These are phyloP conservation scores for Erebia palarica DNA, from an alignment of 2,888 invertebrate species.

Conservation along the genomic window DNA sequence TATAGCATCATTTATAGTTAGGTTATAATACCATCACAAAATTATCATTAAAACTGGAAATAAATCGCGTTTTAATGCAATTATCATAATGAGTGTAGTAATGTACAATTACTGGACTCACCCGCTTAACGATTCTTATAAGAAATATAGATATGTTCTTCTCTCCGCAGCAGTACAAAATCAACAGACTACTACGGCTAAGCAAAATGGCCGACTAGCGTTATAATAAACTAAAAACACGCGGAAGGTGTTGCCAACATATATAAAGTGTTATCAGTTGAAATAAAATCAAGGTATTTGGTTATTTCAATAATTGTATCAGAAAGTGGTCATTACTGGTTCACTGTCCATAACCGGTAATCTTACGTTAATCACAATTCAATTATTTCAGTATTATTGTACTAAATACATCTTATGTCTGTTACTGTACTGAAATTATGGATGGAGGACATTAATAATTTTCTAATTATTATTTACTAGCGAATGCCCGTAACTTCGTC, in stretches of 20 bases:
- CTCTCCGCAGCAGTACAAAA: neutral
- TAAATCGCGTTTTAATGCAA: neutral
- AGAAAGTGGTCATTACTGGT: neutral
- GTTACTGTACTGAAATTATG: no score
- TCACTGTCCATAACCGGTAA: neutral
- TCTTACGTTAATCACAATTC: no score
- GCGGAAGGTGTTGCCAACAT: slow-evolving; percentile 2
- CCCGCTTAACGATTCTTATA: neutral
- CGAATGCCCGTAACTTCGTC: no score
- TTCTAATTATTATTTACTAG: no score
- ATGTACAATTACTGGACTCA: neutral
- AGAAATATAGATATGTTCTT: slow-evolving; percentile 1
- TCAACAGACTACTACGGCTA: neutral
- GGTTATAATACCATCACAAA: neutral
- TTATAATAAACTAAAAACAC: neutral
- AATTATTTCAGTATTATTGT: no score
- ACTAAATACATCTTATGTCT: no score
- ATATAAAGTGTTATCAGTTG: neutral
- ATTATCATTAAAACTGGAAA: neutral
- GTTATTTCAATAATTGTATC: neutral
- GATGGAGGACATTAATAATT: no score
- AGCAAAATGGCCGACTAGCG: neutral
- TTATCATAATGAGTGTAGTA: neutral
- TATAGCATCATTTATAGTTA: neutral
- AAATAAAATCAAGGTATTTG: neutral